Evolutionary conservation across 2,888 invertebrate species (phyloP).

Genomic region (Sympetrum striolatum): DNA sequence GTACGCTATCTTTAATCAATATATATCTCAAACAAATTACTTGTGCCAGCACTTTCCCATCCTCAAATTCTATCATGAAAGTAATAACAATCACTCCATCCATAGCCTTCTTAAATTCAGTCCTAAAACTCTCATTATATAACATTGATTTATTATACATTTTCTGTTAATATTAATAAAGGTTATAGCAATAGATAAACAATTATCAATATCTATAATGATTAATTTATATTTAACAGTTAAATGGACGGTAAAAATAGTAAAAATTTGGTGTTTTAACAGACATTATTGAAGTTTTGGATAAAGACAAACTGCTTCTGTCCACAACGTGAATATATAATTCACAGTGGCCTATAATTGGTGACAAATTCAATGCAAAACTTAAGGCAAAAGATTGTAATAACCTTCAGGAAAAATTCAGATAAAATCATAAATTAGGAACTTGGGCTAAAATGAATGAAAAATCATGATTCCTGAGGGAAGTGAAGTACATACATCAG

Average conservation of each 20-base stretch:
- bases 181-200: not conserved
- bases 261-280: constrained; percentile 34
- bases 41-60: constrained; percentile 22
- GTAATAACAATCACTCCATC: not conserved
- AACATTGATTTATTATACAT: not conserved
- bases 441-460: not conserved
- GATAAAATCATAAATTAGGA: not conserved
- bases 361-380: not conserved
- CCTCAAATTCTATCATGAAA: not conserved
- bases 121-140: not conserved
- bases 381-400: not conserved
- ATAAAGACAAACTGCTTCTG: not conserved
- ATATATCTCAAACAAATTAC: not conserved
- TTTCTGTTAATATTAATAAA: not conserved
- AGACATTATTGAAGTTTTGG: constrained; percentile 1
- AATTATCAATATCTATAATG: not conserved
- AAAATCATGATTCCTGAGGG: not conserved
- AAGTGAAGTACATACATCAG: constrained; percentile 20
- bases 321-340: not conserved
- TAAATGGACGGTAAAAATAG: constrained; percentile 36
- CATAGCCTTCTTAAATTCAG: not conserved
- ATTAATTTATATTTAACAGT: not conserved
- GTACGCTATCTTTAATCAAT: not conserved
- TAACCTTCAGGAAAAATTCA: not conserved
- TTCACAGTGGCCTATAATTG: not conserved